Evolutionary conservation across 2,113 vertebrate species (phyloP), one percentile per base, ranked within the genome.

Genomic region (Vidua chalybeata): DNA sequence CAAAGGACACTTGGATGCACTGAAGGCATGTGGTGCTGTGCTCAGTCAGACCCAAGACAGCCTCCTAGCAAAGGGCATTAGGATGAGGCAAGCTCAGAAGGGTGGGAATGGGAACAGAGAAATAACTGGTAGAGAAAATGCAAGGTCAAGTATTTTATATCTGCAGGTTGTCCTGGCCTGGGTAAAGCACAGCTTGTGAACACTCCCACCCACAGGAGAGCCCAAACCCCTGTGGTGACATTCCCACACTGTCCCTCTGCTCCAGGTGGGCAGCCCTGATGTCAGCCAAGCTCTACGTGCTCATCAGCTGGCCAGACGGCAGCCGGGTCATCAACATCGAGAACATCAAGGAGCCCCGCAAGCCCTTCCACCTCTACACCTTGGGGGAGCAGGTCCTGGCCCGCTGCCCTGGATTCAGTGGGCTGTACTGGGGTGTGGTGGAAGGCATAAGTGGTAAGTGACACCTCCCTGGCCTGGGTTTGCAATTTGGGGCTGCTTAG

Each of bases 321-420:
- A 97, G 97, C 96, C 71, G 97, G 8, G 96, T 97, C 49, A 96
- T 97, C 96, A 96, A 52, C 89, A 85, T 97, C 0, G 96, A 97
- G 74, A 97, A 96, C 94, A 97, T 97, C 94, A 96, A 97, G 93
- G 97, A 97, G 75, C 96, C 97, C 11, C 91, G 96, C 67, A 97
- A 97, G 52, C 95, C 96, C 13, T 96, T 97, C 91, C 96, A 97
- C 52, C 94, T 94, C 52, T 97, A 97, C 17, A 3, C 18, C 0
- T 85, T 95, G 45, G 95, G 96, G 0, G 96, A 97, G 84, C 96
- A 96, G 77, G 96, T 97, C 64, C 81, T 97, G 75, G 96, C 96
- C 15, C 92, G 96, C 41, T 97, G 96, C 35, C 94, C 96, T 0
- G 96, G 96, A 76, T 97, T 97, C 89, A 95, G 92, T 0, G 96